Evolutionary conservation across 2,888 invertebrate genomes (phyloP), one percentile per base, ranked within the genome.

Genomic region (Andrena dorsata): DNA sequence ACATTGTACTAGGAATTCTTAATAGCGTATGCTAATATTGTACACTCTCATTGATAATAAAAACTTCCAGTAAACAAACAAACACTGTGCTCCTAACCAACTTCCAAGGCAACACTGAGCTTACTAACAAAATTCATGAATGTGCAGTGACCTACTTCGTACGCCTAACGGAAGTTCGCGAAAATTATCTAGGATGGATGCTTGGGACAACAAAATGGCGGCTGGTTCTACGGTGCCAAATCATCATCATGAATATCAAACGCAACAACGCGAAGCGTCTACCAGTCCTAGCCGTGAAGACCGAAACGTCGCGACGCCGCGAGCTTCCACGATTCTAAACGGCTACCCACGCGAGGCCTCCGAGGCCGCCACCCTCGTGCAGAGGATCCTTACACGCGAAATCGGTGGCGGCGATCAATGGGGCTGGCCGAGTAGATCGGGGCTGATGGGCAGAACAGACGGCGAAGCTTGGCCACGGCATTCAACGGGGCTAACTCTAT

Each of bases 401-500:
- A 89, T 86, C 81, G 75, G 68, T 72, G 83, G 68, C 63, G 68
- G 78, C 87, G 87, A 89, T 89, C 89, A 87, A 88, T 87, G 88
- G 80, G 76, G 78, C 76, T 41, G 16, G 82, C 75, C 77, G 75
- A 78, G 61, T 64, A 76, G 84, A 77, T 80, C 66, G 65, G 64
- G 71, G 76, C 65, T 69, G 83, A 82, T 79, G 79, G 80, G 63
- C 49, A 76, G 82, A 72, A 82, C 51, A 81, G 82, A 72, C 72
- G 86, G 80, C 66, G 87, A 86, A 84, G 82, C 87, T 83, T 83
- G 83, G 88, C 87, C 88, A 80, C 87, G 88, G 86, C 84, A 88
- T 87, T 88, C 88, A 87, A 87, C 86, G 87, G 77, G 78, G 84
- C 88, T 90, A 89, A 90, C 89, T 90, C 90, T 88, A 90, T 90